These are phyloP conservation scores for Heliocidaris erythrogramma DNA, from an alignment of 35 echinoderm and acorn worm species.

Conservation along the genomic window DNA sequence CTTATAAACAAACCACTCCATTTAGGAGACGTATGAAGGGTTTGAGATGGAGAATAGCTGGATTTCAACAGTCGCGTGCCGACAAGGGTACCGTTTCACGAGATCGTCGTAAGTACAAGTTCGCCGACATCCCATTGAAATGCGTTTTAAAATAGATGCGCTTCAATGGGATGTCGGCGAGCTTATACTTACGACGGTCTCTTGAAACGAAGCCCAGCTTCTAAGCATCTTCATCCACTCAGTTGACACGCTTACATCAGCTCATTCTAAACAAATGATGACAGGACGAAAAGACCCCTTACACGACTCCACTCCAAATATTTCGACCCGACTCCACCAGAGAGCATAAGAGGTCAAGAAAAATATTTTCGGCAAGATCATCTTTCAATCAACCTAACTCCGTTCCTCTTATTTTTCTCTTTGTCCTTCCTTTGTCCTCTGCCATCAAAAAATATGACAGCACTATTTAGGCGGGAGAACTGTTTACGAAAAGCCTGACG, in stretches of 20 bases:
- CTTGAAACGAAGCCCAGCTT: no score
- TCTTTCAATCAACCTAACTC: not conserved
- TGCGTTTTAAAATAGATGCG: no score
- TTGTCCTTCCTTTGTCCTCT: not conserved
- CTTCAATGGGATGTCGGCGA: no score
- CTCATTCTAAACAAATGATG: not conserved
- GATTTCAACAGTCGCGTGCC: not conserved
- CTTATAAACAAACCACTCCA: no score
- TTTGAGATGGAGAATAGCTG: no score
- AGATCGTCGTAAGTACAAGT: no score
- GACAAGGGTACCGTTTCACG: not conserved
- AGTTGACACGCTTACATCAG: not conserved
- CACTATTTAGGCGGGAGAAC: not conserved
- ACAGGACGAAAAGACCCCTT: not conserved
- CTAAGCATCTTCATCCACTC: not conserved
- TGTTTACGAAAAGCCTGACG: not conserved
- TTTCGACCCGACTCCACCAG: not conserved
- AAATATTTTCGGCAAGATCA: slow-evolving; percentile 12
- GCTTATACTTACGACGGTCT: no score
- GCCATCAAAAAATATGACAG: not conserved
- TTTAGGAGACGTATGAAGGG: no score
- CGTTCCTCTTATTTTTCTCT: not conserved
- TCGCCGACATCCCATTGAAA: no score
- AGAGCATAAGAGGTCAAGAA: not conserved
- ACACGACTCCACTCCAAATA: not conserved